Base-by-base conservation (phyloP, 2,888 invertebrate genomes). In the Tiliacea aurago region DNA sequence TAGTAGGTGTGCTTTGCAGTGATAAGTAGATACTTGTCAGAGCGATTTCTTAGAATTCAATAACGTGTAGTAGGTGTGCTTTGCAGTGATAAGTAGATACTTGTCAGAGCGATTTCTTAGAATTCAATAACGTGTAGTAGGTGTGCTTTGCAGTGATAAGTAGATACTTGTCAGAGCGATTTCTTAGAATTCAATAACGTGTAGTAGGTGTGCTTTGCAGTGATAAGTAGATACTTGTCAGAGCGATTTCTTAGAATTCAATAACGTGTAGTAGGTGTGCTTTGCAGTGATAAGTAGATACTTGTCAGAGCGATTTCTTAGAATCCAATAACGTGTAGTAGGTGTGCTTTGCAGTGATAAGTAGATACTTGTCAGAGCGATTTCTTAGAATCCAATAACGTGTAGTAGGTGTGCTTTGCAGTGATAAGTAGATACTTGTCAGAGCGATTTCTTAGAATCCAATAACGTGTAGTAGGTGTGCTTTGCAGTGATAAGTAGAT, bases 271-370 rank as follows among this genome's bases (percentile, higher is more conserved):
- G n/a, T 20, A 15, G 41, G 23, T n/a, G n/a, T n/a, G n/a, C 58
- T 78, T 33, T 49, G 23, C 43, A 45, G 61, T 23, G 11, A 15
- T 15, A 23, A 58, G 23, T 33, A 33, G 33, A 33, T 64, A 45
- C 11, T 64, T 49, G 73, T 63, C 64, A 43, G 33, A 56, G n/a
- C 13, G 20, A 23, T 53, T 58, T 59, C 58, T 20, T 10, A 47
- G 51, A 71, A 78, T 47, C 41, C 23, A 53, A 76, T 49, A 47
- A 51, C 18, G 33, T 62, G 5, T 74, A 10, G n/a, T 20, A 15
- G 41, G 23, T n/a, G n/a, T n/a, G n/a, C 58, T 78, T 33, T 49
- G 23, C 43, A 45, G 61, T 23, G 11, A 15, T 15, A 23, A 58
- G 23, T 33, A 33, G 33, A 33, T 64, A 45, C 11, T 64, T 49